phyloP scores from a whole-genome alignment of 2,113 vertebrate genomes.

The Chloroceryle aenea region DNA sequence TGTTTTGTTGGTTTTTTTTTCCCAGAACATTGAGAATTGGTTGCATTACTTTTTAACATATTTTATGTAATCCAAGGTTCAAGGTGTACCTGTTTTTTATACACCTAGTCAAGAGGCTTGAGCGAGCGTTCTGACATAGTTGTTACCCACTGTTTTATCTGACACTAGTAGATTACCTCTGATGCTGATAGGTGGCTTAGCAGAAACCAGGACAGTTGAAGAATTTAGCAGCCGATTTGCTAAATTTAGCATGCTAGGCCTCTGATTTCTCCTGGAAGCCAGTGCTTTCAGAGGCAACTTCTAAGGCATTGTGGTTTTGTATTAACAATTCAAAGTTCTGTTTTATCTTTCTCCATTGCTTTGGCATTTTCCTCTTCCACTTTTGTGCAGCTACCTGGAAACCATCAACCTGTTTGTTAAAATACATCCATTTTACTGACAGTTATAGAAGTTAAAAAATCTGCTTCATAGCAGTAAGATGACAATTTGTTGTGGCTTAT shows the following conservation, averaged over 20 bases:
- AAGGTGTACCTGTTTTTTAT: not conserved
- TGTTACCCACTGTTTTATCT: not conserved
- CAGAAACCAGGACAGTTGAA: not conserved
- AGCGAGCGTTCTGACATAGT: not conserved
- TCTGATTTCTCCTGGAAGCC: not conserved
- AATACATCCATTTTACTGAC: not conserved
- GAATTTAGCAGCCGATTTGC: not conserved
- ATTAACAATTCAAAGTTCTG: not conserved
- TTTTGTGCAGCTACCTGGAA: not conserved
- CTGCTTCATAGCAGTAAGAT: not conserved
- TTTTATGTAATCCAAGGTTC: not conserved
- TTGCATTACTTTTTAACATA: not conserved
- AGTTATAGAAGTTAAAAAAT: not conserved
- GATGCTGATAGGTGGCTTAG: not conserved
- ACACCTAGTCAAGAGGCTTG: not conserved
- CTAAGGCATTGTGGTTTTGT: not conserved
- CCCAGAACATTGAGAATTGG: not conserved
- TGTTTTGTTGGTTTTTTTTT: not conserved
- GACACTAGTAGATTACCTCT: not conserved
- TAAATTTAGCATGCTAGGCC: not conserved
- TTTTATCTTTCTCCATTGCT: not conserved
- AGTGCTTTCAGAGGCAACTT: not conserved
- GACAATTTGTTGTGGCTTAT: not conserved
- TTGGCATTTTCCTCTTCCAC: not conserved
- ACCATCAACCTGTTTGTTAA: not conserved